These are phyloP conservation scores for Synaphobranchus kaupii DNA, from an alignment of 2,797 vertebrate genomes.

Conservation along the genomic window DNA sequence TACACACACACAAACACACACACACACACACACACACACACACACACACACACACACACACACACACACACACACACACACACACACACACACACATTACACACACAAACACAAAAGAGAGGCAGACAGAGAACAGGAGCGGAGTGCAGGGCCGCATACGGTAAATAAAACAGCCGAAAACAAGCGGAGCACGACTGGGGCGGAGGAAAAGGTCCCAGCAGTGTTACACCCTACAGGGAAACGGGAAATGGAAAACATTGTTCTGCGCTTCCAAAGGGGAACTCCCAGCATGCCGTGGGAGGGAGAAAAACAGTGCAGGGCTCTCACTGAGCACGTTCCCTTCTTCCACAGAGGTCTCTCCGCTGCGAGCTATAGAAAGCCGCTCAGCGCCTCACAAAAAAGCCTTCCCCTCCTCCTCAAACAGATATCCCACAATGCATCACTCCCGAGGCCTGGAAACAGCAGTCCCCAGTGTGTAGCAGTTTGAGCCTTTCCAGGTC, in stretches of 20 bases:
- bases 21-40: background rate
- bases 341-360: no score
- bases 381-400: background rate
- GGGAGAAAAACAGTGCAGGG: background rate
- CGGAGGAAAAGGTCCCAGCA: background rate
- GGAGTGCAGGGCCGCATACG: background rate
- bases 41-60: background rate
- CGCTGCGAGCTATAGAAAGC: background rate
- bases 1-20: background rate
- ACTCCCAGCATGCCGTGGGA: constrained; percentile 41
- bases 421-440: background rate
- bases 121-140: constrained; percentile 19
- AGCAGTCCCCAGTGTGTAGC: background rate
- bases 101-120: background rate
- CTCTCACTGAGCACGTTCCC: background rate
- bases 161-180: constrained; percentile 7
- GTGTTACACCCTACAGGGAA: background rate
- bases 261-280: constrained; percentile 23
- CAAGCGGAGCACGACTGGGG: background rate
- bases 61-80: background rate
- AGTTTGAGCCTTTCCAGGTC: background rate
- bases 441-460: background rate
- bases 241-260: constrained; percentile 38
- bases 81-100: background rate
- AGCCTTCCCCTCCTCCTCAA: background rate